phyloP scores from a whole-genome alignment of 2,797 vertebrate genomes.

The Eutrigla gurnardus region DNA sequence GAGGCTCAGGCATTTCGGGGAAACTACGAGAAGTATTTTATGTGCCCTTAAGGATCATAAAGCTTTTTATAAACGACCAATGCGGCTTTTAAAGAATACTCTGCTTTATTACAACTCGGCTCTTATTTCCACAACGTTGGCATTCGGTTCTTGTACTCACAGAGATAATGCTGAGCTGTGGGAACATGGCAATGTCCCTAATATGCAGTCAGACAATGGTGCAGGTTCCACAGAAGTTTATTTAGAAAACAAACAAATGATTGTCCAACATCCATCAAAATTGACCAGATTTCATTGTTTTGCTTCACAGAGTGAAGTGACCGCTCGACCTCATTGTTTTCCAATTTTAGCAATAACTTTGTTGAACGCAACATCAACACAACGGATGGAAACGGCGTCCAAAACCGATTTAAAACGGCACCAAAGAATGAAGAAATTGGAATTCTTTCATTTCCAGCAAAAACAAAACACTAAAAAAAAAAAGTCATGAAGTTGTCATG shows the following conservation, averaged over 20 bases:
- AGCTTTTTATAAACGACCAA: constrained; percentile 42
- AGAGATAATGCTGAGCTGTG: constrained; percentile 11
- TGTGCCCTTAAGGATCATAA: constrained; percentile 45
- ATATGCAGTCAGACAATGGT: not conserved
- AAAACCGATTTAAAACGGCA: not conserved
- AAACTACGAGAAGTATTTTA: constrained; percentile 42
- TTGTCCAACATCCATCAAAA: not conserved
- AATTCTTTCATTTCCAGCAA: not conserved
- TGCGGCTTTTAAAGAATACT: constrained; percentile 31
- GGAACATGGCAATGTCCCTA: constrained; percentile 5
- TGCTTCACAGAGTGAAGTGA: not conserved
- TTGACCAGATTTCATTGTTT: not conserved
- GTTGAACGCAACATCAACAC: not conserved
- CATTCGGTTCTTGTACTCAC: constrained; percentile 1
- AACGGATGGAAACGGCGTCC: not conserved
- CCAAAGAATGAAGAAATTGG: not conserved
- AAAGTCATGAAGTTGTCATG: not conserved
- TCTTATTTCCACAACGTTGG: constrained; percentile 37
- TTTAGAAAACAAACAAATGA: constrained; percentile 3
- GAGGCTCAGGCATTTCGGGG: constrained; percentile 23
- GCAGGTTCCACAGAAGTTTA: not conserved
- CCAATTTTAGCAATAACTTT: no score
- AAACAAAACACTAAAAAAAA: not conserved
- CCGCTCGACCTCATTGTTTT: not conserved
- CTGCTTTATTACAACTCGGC: constrained; percentile 22